Evolutionary conservation across 2,888 invertebrate species (phyloP).

Genomic region (Dichetophora obliterata): DNA sequence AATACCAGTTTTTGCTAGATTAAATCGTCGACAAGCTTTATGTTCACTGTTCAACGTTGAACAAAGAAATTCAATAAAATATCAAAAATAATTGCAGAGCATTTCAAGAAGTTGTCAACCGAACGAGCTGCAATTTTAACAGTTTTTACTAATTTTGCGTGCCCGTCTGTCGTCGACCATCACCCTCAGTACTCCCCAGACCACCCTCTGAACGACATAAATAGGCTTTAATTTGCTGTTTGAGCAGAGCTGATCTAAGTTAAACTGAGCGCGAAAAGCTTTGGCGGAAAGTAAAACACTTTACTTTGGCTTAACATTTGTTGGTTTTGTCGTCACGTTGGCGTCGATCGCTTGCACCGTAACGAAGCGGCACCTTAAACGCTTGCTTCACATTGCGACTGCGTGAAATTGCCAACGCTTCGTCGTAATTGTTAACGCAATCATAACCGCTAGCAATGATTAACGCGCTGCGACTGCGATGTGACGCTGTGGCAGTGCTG

Average conservation of each 20-base stretch:
- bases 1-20: conserved; percentile 23
- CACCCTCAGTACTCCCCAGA: conserved; percentile 2
- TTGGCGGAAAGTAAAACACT: conserved; percentile 8
- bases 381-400: background rate
- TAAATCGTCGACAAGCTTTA: background rate
- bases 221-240: conserved; percentile 28
- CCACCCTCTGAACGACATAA: background rate
- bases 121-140: conserved; percentile 19
- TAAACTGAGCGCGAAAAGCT: background rate
- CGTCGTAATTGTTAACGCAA: conserved; percentile 12
- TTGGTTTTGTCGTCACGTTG: background rate
- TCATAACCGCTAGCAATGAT: conserved; percentile 25
- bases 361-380: conserved; percentile 29
- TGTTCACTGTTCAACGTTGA: background rate
- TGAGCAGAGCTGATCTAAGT: background rate
- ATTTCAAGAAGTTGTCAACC: conserved; percentile 28
- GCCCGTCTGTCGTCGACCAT: background rate
- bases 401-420: background rate
- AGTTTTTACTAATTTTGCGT: conserved; percentile 11
- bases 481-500: background rate
- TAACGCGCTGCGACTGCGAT: conserved; percentile 21
- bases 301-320: background rate
- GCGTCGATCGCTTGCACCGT: background rate
- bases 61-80: conserved; percentile 45
- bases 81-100: conserved; percentile 43